Evolutionary conservation across 2,113 vertebrate genomes (phyloP).

Genomic region (Kryptolebias marmoratus): DNA sequence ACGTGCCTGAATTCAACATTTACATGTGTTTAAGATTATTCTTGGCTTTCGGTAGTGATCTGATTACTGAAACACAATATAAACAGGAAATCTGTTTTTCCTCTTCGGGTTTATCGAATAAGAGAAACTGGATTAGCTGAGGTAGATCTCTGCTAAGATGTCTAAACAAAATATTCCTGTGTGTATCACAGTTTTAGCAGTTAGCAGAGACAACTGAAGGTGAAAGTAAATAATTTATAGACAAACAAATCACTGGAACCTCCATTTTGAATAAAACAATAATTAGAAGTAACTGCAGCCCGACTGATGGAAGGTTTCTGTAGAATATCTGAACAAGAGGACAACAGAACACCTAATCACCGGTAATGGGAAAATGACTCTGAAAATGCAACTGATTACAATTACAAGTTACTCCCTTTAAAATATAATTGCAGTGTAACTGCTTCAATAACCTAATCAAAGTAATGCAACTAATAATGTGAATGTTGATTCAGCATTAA

Average conservation of each 20-base stretch:
- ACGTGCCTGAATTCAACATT: conserved; percentile 36
- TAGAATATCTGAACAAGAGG: no score
- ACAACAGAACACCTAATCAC: no score
- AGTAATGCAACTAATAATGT: no score
- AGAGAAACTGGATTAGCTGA: conserved; percentile 25
- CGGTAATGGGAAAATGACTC: no score
- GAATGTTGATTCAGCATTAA: no score
- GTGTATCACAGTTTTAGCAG: background rate
- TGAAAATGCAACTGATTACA: no score
- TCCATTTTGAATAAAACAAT: background rate
- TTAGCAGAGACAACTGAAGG: background rate
- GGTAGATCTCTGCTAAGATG: conserved; percentile 19
- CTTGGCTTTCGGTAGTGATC: conserved; percentile 22
- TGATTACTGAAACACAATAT: conserved; percentile 22
- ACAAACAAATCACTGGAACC: background rate
- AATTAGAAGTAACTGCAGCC: background rate
- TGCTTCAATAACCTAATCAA: no score
- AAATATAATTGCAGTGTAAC: no score
- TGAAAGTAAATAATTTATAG: background rate
- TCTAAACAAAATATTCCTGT: background rate
- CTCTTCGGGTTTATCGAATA: conserved; percentile 29
- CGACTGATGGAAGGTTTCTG: background rate
- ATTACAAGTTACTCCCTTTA: no score
- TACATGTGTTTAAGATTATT: conserved; percentile 39
- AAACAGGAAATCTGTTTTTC: conserved; percentile 36